A percentile compares a stretch with the other conserved stretches of the same genome.
phyloP scores from a whole-genome alignment of 2,797 vertebrate genomes.

The Alauda arvensis region DNA sequence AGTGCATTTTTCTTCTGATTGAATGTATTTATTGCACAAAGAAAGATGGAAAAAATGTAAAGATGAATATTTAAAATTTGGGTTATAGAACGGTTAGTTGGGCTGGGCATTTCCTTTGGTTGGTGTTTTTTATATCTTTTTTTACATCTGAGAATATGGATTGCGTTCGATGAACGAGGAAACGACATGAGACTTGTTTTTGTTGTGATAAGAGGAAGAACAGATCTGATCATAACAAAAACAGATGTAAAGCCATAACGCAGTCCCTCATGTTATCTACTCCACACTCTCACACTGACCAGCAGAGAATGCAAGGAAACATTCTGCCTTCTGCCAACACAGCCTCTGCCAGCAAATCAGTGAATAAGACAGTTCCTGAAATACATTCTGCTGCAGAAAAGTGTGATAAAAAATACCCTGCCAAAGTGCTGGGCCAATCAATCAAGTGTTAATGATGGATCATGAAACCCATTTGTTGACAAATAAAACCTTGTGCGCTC shows the following conservation, averaged over 20 bases:
- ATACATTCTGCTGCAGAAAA: constrained; percentile 28
- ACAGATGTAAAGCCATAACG: constrained; percentile 45
- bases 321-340: constrained; percentile 22
- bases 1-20: constrained; percentile 21
- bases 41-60: background rate
- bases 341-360: constrained; percentile 27
- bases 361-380: constrained; percentile 30
- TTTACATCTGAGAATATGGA: background rate
- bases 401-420: constrained; percentile 19
- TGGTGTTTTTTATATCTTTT: background rate
- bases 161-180: background rate
- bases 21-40: constrained; percentile 17
- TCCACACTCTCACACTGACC: background rate
- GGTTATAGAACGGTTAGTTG: background rate
- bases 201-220: constrained; percentile 29
- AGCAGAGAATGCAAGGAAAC: constrained; percentile 13
- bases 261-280: constrained; percentile 32
- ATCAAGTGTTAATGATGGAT: constrained; percentile 66
- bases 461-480: constrained; percentile 69
- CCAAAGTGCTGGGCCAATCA: constrained; percentile 53
- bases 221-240: constrained; percentile 43
- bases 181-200: background rate
- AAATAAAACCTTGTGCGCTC: constrained; percentile 62
- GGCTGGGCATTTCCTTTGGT: background rate
- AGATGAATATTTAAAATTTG: background rate